Evolutionary conservation across 2,113 vertebrate species (phyloP).

Genomic region (Theropithecus gelada): DNA sequence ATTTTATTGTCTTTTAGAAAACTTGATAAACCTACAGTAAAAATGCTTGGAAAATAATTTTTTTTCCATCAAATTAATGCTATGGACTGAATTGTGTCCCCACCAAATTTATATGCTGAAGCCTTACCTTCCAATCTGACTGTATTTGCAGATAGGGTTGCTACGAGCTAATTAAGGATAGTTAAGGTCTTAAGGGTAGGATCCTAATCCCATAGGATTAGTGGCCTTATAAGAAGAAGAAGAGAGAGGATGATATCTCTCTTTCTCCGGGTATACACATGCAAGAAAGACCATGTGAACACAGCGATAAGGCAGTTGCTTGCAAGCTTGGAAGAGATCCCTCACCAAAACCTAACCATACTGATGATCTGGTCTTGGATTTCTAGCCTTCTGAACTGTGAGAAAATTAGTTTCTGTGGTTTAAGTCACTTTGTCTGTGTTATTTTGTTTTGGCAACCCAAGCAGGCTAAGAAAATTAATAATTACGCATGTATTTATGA

Average conservation of each 20-base stretch:
- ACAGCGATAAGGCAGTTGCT: neutral
- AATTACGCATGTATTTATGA: neutral
- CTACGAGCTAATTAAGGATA: neutral
- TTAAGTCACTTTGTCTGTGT: neutral
- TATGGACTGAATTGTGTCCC: neutral
- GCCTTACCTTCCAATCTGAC: neutral
- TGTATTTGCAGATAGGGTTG: neutral
- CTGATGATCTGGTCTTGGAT: neutral
- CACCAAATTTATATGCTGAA: neutral
- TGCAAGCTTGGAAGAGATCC: neutral
- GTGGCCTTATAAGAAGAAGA: neutral
- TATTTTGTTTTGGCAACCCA: neutral
- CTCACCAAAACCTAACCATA: fast-evolving
- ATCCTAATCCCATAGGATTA: neutral
- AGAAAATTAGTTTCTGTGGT: neutral
- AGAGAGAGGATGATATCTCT: neutral
- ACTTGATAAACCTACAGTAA: neutral
- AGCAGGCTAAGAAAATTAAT: neutral
- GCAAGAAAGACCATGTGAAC: neutral
- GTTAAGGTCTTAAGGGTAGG: neutral
- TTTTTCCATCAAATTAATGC: neutral
- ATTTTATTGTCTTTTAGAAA: neutral
- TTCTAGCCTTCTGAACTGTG: neutral
- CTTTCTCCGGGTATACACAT: fast-evolving
- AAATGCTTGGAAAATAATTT: neutral